phyloP scores from a whole-genome alignment of 2,888 invertebrate species.

The Xestia xanthographa region DNA sequence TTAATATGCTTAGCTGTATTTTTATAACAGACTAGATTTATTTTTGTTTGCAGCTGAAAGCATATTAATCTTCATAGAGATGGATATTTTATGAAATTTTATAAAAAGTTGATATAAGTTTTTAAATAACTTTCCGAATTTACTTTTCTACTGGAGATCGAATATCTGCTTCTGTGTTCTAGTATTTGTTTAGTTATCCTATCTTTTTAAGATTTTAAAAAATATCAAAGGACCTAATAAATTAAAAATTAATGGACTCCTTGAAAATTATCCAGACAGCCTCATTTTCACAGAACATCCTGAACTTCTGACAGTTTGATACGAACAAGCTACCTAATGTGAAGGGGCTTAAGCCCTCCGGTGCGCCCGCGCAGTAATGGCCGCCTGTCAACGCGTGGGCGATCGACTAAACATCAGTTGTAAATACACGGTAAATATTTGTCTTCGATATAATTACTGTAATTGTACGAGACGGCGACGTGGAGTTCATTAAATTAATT shows the following conservation, averaged over 20 bases:
- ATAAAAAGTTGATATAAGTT: background rate
- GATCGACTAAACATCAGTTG: conserved; percentile 84
- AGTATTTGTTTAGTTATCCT: background rate
- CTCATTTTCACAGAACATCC: conserved; percentile 20
- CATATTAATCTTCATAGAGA: background rate
- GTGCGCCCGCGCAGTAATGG: conserved; percentile 79
- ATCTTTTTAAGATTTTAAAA: background rate
- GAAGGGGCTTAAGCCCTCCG: conserved; percentile 76
- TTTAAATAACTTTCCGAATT: background rate
- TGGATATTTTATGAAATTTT: background rate
- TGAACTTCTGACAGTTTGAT: conserved; percentile 55
- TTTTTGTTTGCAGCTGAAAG: conserved; percentile 10
- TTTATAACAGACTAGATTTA: background rate
- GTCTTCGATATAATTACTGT: conserved; percentile 86
- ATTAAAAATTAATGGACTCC: background rate
- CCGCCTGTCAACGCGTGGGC: conserved; percentile 85
- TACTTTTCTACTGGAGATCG: background rate
- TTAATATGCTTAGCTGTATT: conserved; percentile 11
- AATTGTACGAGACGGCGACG: conserved; percentile 71
- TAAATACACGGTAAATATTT: conserved; percentile 87
- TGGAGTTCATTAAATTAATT: conserved; percentile 63
- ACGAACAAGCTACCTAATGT: conserved; percentile 66
- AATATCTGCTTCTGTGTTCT: background rate
- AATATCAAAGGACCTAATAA: background rate
- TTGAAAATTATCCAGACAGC: background rate